Conservation (phyloP, 2,797 vertebrate species). For the Lepidocolaptes lacrymiger region DNA sequence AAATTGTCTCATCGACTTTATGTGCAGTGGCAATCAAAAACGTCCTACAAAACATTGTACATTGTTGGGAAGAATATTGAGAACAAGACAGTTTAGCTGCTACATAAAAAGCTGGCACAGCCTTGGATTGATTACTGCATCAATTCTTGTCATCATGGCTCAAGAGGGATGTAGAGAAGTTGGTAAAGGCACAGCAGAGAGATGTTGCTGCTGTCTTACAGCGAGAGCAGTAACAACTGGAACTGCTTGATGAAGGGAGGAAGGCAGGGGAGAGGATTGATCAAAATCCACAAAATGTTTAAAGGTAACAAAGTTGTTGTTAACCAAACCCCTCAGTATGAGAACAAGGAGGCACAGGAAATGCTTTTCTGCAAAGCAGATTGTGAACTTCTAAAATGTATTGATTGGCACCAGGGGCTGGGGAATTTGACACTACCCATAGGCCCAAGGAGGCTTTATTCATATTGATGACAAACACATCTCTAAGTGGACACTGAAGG, state of each 20-base stretch:
- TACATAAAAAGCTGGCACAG: not conserved
- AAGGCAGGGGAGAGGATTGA: not conserved
- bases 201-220: not conserved
- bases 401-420: not conserved
- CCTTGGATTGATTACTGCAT: not conserved
- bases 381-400: not conserved
- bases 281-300: not conserved
- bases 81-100: not conserved
- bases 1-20: not conserved
- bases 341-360: not conserved
- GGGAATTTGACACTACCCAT: rapidly evolving
- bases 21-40: not conserved
- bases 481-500: not conserved
- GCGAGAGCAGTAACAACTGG: not conserved
- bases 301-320: not conserved
- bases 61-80: not conserved
- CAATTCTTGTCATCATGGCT: not conserved
- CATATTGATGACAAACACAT: not conserved
- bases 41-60: not conserved
- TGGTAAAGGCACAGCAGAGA: not conserved
- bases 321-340: not conserved
- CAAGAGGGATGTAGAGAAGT: not conserved
- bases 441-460: not conserved
- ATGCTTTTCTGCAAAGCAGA: not conserved
- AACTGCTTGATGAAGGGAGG: rapidly evolving